Evolutionary conservation across 2,113 vertebrate species (phyloP), one percentile per base, ranked within the genome.

Genomic region (Tympanuchus pallidicinctus): DNA sequence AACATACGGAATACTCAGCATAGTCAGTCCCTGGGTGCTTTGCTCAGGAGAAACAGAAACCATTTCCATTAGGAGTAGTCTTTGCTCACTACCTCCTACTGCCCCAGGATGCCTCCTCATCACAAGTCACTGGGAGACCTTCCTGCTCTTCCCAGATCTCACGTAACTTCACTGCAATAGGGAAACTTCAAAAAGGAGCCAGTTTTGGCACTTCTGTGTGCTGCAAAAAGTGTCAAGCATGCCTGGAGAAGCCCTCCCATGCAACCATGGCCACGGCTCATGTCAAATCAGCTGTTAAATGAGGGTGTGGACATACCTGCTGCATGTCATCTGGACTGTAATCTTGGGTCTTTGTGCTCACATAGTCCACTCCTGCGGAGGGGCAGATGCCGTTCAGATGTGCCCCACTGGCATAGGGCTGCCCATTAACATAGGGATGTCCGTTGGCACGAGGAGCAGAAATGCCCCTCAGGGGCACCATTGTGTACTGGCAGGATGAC

Each of bases 401-500:
- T 7, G 94, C 40, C 36, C 97, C 92, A 0, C 94, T 98, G 76
- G 98, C 42, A 0, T 97, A 98, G 94, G 98, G 98, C 86, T 97
- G 98, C n/a, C 97, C 86, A 0, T 96, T 98, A 54, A 98, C 79
- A 1, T 98, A 98, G 89, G 98, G 97, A 61, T 97, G 98, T 16
- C 98, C 98, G 1, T 40, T 97, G 93, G 94, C 91, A 74, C 85
- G 96, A 72, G 95, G 94, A 86, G 98, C 96, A 8, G 98, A 96
- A 63, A 98, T 96, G 24, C 98, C 98, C 89, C 98, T 98, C 71
- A 99, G 96, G 2, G 99, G 99, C 27, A 99, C 99, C 99, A 99
- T 99, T 45, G 99, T 99, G 94, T 99, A 99, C 85, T 99, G 99
- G 94, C 99, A 99, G 21, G 99, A 98, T 0, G 99, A 98, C 15